Evolutionary conservation across 2,888 invertebrate genomes (phyloP), one percentile per base, ranked within the genome.

Genomic region (Ferrisia virgata): DNA sequence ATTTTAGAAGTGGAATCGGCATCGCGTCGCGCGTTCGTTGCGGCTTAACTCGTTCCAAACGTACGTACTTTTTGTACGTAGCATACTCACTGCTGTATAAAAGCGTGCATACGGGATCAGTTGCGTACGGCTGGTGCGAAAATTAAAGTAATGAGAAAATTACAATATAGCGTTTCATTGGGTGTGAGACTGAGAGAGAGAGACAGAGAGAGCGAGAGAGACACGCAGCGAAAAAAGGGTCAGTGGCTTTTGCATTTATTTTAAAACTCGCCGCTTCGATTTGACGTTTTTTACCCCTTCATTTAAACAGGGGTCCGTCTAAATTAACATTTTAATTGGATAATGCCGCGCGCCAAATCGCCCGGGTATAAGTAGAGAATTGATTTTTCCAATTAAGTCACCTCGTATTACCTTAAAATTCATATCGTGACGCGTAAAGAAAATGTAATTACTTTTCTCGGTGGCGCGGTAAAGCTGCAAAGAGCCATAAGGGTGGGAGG

Each of bases 271-370:
- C 25, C 13, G 64, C 28, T 64, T 64, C 64, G 28, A 64, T 64
- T 64, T 28, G 64, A 64, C 64, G 28, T 22, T 28, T 28, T 64
- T 28, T 28, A 64, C 64, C 64, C 64, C 64, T 28, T 28, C 28
- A 15, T 13, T 13, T 6, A 22, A 18, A 4, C n/a, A 64, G 64
- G 64, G 64, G 64, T 28, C 72, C 36, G 72, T 72, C 72, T 33
- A n/a, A 72, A 72, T 72, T 72, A 72, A 72, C 72, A 72, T 72
- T 72, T 72, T 72, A 72, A 72, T 72, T 72, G 72, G 72, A 72
- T 72, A 72, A 72, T 72, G 36, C 72, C 72, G 72, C 43, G 43
- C 53, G 53, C 36, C 36, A 36, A 72, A 72, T 72, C 33, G 18
- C 72, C 36, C 36, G 72, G 72, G 33, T 72, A 72, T 72, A 36